Evolutionary conservation across 2,797 vertebrate species (phyloP).

Genomic region (Remorina albescens): DNA sequence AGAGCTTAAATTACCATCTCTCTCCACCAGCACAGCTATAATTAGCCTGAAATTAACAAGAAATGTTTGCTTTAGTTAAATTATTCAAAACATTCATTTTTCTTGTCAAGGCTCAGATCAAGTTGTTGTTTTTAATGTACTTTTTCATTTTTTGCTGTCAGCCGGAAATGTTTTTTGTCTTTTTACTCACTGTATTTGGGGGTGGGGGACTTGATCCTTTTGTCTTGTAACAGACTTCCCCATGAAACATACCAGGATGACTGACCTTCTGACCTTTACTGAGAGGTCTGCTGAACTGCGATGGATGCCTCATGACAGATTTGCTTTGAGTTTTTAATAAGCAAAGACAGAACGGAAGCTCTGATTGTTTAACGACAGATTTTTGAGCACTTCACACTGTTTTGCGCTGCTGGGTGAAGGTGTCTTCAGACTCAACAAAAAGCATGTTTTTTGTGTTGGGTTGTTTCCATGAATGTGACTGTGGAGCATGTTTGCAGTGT

Average conservation of each 20-base stretch:
- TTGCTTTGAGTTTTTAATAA: not conserved
- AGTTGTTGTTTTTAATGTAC: slow-evolving; percentile 73
- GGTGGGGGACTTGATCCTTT: not conserved
- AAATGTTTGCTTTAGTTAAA: slow-evolving; percentile 91
- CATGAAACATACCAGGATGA: not conserved
- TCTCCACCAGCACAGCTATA: slow-evolving; percentile 83
- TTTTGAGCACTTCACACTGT: not conserved
- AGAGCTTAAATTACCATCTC: slow-evolving; percentile 84
- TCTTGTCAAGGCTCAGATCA: slow-evolving; percentile 88
- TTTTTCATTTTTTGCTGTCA: slow-evolving; percentile 25
- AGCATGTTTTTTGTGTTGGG: not conserved
- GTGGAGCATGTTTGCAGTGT: not conserved
- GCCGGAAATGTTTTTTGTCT: slow-evolving; percentile 28
- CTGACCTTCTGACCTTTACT: not conserved
- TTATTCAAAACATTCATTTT: slow-evolving; percentile 91
- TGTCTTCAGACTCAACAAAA: not conserved
- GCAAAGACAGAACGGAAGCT: not conserved
- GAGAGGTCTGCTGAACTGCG: no score
- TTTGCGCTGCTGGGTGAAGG: not conserved
- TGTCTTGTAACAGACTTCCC: not conserved
- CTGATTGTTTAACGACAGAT: not conserved
- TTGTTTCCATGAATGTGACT: not conserved
- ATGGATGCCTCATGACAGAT: not conserved
- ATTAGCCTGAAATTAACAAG: slow-evolving; percentile 88
- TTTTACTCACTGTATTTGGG: slow-evolving; percentile 21